phyloP scores from a whole-genome alignment of 2,888 invertebrate species.

The Hoplodrina ambigua region DNA sequence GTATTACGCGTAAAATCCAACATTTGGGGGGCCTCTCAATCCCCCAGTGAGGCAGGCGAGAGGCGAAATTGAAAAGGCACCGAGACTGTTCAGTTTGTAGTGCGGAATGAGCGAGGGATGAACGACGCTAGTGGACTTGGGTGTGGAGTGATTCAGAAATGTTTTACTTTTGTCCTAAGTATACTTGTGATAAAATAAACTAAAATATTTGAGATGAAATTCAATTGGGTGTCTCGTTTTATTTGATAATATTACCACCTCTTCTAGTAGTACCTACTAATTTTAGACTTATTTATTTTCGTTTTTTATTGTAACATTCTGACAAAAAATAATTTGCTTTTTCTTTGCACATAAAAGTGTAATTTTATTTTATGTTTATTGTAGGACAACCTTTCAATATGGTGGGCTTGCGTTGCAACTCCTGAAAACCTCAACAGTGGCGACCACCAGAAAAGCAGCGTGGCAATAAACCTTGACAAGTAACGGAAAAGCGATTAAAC shows the following conservation, averaged over 20 bases:
- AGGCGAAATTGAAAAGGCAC: conserved; percentile 83
- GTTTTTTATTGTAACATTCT: too few species aligned
- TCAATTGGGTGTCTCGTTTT: not conserved
- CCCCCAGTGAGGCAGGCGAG: conserved; percentile 71
- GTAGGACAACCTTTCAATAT: too few species aligned
- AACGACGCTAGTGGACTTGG: conserved; percentile 23
- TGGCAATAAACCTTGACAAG: too few species aligned
- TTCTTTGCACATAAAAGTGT: too few species aligned
- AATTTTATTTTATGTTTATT: too few species aligned
- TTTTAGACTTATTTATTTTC: too few species aligned
- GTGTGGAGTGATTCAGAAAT: not conserved
- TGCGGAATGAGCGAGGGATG: conserved; percentile 50
- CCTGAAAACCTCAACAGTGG: too few species aligned
- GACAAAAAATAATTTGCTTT: too few species aligned
- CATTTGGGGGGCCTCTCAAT: conserved; percentile 75
- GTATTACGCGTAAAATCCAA: conserved; percentile 78
- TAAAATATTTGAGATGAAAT: not conserved
- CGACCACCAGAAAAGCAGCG: too few species aligned
- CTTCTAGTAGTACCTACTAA: not conserved
- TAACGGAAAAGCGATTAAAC: too few species aligned
- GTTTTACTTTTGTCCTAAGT: conserved; percentile 6
- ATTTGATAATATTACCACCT: not conserved
- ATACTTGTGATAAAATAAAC: not conserved
- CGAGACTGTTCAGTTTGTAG: conserved; percentile 64
- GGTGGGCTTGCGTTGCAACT: not conserved